Base-by-base conservation (phyloP, 2,888 invertebrate genomes). In the Pseudococcus viburni region DNA sequence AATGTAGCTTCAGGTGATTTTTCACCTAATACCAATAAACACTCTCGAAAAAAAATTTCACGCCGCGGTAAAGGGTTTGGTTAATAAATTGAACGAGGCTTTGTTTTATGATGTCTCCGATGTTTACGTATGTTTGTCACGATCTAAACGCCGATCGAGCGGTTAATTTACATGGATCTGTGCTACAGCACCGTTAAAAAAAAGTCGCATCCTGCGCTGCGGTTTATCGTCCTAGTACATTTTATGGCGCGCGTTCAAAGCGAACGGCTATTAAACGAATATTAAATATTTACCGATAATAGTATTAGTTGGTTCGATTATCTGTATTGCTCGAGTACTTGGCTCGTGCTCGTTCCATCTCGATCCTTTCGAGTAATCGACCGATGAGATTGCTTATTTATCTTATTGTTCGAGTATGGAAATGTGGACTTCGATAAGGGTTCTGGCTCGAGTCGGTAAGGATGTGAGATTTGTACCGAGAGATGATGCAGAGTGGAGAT, bases 111-210 rank as follows among this genome's bases (percentile, higher is more conserved):
- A 3, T 33, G 64, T 64, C 55, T 55, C n/a, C 55, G 55, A 19
- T 22, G 64, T 64, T 22, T 39, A 42, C 46, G 80, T 83, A 83
- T 83, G 39, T 22, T 83, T 46, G 80, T 83, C 80, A 83, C 80
- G 80, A 73, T 46, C 80, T 19, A 42, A 46, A 22, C n/a, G 64
- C 22, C 55, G n/a, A 26, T 8, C 22, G 22, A 22, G 42, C 42
- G 80, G 80, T 46, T 83, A 46, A 83, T 83, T 83, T 83, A 46
- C 80, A 83, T 83, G 39, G 46, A 83, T 46, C 80, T 83, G 12
- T 83, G 80, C 33, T 83, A 22, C 19, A 46, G 80, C 80, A 83
- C 80, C 80, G 80, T 83, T 83, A 83, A 33, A 80, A 83, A 83
- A 33, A 80, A 83, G 80, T 83, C 80, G 80, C 80, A 83, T 83